phyloP scores from a whole-genome alignment of 2,797 vertebrate species.

The Coluber constrictor region DNA sequence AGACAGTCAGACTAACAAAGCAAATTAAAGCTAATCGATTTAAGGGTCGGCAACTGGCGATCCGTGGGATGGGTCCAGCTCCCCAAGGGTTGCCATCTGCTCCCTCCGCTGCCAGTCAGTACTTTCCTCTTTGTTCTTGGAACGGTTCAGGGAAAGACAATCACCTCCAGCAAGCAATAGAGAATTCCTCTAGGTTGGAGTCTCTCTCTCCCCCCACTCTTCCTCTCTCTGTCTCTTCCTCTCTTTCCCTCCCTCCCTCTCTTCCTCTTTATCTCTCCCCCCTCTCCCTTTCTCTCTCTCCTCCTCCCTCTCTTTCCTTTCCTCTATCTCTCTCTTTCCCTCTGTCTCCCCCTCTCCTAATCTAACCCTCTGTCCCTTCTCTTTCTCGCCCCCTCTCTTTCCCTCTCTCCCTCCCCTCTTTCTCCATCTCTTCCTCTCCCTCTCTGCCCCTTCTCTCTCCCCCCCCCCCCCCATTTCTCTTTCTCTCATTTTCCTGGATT shows the following conservation, averaged over 20 bases:
- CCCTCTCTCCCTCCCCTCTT: too few species aligned
- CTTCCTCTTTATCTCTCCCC: too few species aligned
- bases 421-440: background rate
- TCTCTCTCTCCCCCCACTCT: background rate
- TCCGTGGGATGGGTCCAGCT: background rate
- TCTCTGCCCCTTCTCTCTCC: too few species aligned
- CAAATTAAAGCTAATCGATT: slow-evolving; percentile 52
- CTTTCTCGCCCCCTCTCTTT: background rate
- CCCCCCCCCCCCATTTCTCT: too few species aligned
- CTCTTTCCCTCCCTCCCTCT: background rate
- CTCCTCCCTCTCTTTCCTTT: background rate
- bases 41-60: slow-evolving; percentile 1
- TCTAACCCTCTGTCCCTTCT: too few species aligned
- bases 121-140: background rate
- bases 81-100: background rate
- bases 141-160: background rate
- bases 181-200: background rate
- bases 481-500: background rate
- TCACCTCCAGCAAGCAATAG: background rate
- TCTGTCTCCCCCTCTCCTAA: too few species aligned
- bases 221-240: too few species aligned
- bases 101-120: background rate
- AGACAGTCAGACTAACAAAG: slow-evolving; percentile 50
- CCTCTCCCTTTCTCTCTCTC: too few species aligned
- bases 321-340: background rate